phyloP scores from a whole-genome alignment of 37 sponge, comb jelly and placozoan species.

The Axinella damicornis region DNA sequence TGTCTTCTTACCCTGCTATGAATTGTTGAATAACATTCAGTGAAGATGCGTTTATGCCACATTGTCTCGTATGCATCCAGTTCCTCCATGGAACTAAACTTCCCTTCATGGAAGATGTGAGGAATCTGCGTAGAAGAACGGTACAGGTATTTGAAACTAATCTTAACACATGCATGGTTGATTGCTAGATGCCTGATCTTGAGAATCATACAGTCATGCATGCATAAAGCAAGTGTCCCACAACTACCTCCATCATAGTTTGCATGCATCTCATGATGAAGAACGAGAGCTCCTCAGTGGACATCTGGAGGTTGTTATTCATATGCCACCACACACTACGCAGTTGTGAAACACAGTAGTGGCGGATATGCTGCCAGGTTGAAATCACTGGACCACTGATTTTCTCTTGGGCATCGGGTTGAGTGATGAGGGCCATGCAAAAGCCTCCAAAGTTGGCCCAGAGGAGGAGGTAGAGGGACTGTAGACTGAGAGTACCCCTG shows the following conservation, averaged over 20 bases:
- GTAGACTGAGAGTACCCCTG: constrained; percentile 67
- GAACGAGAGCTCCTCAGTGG: constrained; percentile 79
- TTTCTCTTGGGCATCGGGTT: constrained; percentile 41
- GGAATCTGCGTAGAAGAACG: not conserved
- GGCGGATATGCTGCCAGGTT: constrained; percentile 72
- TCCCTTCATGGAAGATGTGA: not conserved
- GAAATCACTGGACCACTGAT: constrained; percentile 75
- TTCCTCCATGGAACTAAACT: constrained; percentile 21
- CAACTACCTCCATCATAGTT: constrained; percentile 37
- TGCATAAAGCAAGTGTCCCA: too few relatives aligned
- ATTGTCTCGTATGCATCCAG: constrained; percentile 59
- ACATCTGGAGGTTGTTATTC: constrained; percentile 54
- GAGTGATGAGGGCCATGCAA: constrained; percentile 69
- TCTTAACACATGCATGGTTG: too few relatives aligned
- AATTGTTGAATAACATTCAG: too few relatives aligned
- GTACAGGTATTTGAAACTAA: too few relatives aligned
- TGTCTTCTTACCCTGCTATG: too few relatives aligned
- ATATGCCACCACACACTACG: constrained; percentile 73
- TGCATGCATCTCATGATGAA: constrained; percentile 42
- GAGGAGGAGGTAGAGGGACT: constrained; percentile 79
- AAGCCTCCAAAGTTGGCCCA: constrained; percentile 82
- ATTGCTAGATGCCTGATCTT: too few relatives aligned
- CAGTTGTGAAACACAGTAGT: constrained; percentile 85
- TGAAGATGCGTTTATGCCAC: constrained; percentile 51
- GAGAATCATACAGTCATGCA: too few relatives aligned